Base-by-base conservation (phyloP, 2,888 invertebrate genomes). In the Nomada ferruginata region DNA sequence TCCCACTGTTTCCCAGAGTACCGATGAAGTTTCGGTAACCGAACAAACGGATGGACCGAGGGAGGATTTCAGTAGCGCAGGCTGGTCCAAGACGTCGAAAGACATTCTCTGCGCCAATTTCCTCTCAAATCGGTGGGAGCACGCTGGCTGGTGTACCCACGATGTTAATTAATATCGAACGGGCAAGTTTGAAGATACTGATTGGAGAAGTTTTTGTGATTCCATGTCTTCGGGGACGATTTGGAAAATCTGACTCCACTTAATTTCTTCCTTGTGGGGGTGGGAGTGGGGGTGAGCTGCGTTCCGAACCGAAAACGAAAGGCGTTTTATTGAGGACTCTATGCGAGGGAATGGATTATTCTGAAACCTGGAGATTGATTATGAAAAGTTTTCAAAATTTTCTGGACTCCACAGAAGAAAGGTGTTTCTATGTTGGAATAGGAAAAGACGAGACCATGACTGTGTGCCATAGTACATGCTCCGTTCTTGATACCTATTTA, bases 11-110 rank as follows among this genome's bases (percentile, higher is more conserved):
- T 77, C 79, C 68, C 83, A 55, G 79, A 69, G 77, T 76, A 65
- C 36, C 73, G 61, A 60, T 76, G 76, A 87, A 89, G 80, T 87
- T 89, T 89, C 78, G 83, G 77, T 87, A 83, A 87, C 88, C 85
- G 85, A 86, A 87, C 85, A 77, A 79, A 73, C 76, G 71, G 69
- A 73, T 11, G 77, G 63, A 44, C 68, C 52, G 59, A 65, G 20
- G n/a, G 70, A 60, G 61, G 75, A 79, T 70, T 73, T 66, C 59
- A 57, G 55, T 63, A 50, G 29, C 66, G 66, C 3, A 26, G 69
- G 73, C 74, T 26, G 72, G 50, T 68, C 81, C 42, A 77, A 68
- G 79, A 85, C 79, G 65, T 70, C 73, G 70, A 71, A 76, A 80
- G 76, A 77, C 79, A 81, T 88, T 79, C 82, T 70, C 75, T 76